Base-by-base conservation (phyloP, 2,888 invertebrate species). In the Pterobdella sp. region DNA sequence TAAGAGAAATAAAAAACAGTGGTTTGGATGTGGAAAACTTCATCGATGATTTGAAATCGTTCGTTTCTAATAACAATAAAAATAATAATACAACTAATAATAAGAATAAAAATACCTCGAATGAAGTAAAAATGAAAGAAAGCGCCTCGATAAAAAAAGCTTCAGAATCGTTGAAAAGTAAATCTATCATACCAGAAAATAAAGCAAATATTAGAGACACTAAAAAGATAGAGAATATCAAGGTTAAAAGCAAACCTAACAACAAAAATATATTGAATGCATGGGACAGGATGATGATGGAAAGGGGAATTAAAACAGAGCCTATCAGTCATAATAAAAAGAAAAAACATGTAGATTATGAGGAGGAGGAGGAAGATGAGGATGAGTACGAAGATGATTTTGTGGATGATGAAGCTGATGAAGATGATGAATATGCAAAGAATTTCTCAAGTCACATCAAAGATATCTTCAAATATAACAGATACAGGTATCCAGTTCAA, bases 331-430 rank as follows among this genome's bases (percentile, higher is more conserved):
- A n/a, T n/a, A n/a, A n/a, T n/a, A n/a, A n/a, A n/a, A n/a, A n/a
- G n/a, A n/a, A n/a, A n/a, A n/a, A n/a, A n/a, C n/a, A n/a, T 42
- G 42, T 42, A 18, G 42, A 42, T 18, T 26, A n/a, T 4, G 18
- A n/a, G 4, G n/a, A 4, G 4, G 60, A 56, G 3, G 60, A 56
- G 7, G n/a, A 56, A 22, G 60, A 56, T 56, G 60, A 56, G 7
- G 60, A 56, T 56, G 60, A 56, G 60, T 56, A 56, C n/a, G 60
- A 56, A 56, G 60, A 56, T 56, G 60, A 56, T 22, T 56, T 56
- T 56, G 60, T 56, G n/a, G 60, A 56, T n/a, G 60, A 56, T 56
- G 60, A 56, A n/a, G 60, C 3, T 22, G 60, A 56, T 22, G 60
- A 56, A 18, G 60, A 56, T 56, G 60, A 56, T 56, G 60, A 56